Conservation (phyloP, 2,113 vertebrate species). For the Etheostoma cragini region DNA sequence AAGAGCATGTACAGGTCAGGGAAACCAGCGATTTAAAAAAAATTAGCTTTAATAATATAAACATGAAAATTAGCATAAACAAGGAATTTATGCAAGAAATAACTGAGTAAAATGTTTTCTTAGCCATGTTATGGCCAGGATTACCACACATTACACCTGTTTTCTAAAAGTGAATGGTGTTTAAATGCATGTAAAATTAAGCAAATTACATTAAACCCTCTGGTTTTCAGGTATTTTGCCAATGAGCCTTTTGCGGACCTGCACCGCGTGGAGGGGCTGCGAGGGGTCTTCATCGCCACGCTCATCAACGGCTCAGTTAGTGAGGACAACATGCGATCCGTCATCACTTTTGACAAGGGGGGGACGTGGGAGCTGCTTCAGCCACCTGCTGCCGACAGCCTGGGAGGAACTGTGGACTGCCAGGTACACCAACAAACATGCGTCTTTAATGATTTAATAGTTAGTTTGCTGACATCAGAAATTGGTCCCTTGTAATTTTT, state of each 20-base stretch:
- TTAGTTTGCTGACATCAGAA: not conserved
- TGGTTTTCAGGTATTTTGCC: constrained; percentile 90
- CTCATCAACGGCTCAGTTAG: constrained; percentile 91
- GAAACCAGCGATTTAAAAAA: not conserved
- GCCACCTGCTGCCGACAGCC: constrained; percentile 88
- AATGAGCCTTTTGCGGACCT: constrained; percentile 96
- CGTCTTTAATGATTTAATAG: too few relatives aligned
- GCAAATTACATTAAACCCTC: not conserved
- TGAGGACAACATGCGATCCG: constrained; percentile 96
- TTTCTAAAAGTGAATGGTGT: not conserved
- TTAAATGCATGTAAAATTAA: not conserved
- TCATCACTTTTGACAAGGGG: constrained; percentile 99
- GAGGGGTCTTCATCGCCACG: constrained; percentile 95
- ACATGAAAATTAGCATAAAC: too few relatives aligned
- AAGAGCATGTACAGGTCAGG: not conserved
- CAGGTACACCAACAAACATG: constrained; percentile 81
- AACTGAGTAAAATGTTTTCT: not conserved
- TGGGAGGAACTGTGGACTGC: constrained; percentile 92
- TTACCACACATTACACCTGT: not conserved
- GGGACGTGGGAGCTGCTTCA: constrained; percentile 98
- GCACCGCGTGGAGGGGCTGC: constrained; percentile 93
- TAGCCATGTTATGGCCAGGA: not conserved
- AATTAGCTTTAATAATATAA: too few relatives aligned
- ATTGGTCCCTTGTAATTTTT: not conserved
- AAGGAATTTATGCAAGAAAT: not conserved